These are phyloP conservation scores for Strigamia maritima DNA, from an alignment of 2,888 invertebrate genomes.

Conservation along the genomic window DNA sequence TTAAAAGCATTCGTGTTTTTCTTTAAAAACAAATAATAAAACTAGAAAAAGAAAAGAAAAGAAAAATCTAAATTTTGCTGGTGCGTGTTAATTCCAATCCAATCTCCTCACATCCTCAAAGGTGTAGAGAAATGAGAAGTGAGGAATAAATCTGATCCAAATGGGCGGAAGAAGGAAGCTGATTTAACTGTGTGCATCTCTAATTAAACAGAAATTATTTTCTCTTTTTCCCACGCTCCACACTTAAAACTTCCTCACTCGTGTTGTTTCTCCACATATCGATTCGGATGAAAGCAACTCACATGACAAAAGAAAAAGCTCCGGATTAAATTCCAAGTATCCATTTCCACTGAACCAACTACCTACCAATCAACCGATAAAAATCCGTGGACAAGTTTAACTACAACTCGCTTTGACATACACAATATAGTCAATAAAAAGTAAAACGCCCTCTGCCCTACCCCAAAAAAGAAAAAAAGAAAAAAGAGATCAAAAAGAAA, in stretches of 20 bases:
- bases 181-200: constrained; percentile 32
- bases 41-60: background rate
- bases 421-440: background rate
- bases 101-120: constrained; percentile 28
- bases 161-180: constrained; percentile 34
- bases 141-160: constrained; percentile 31
- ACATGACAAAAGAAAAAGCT: background rate
- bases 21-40: background rate
- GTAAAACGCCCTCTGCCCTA: no score
- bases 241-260: constrained; percentile 20
- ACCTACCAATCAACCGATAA: background rate
- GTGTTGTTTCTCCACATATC: constrained; percentile 24
- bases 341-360: constrained; percentile 8
- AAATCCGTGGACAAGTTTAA: constrained; percentile 12
- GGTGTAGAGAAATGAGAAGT: constrained; percentile 23
- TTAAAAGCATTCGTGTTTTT: background rate
- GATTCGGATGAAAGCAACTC: constrained; percentile 1
- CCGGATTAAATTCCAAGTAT: constrained; percentile 12
- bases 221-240: constrained; percentile 28
- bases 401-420: background rate
- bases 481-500: background rate
- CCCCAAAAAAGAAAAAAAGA: background rate
- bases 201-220: constrained; percentile 34
- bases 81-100: constrained; percentile 13
- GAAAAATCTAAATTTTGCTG: background rate